phyloP scores from a whole-genome alignment of 2,797 vertebrate species.

The Enteromius unitaeniatus region DNA sequence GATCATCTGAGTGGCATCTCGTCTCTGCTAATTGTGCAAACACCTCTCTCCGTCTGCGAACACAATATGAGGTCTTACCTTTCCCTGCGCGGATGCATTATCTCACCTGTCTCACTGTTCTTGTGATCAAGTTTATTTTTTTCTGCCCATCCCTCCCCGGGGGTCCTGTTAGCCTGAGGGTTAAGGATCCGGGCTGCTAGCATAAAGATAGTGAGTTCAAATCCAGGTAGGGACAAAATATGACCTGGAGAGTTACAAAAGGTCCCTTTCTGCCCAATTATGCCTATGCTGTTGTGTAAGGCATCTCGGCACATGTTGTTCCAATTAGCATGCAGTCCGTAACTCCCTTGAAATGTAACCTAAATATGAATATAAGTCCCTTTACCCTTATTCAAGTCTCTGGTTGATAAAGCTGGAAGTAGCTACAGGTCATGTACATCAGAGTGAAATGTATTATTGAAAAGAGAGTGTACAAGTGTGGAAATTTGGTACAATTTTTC shows the following conservation, averaged over 20 bases:
- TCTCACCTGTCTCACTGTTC: not conserved
- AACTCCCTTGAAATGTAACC: slow-evolving; percentile 31
- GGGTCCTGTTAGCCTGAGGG: slow-evolving; percentile 16
- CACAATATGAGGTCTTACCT: slow-evolving; percentile 27
- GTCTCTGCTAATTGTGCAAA: slow-evolving; percentile 8
- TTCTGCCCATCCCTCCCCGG: not conserved
- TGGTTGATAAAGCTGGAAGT: not conserved
- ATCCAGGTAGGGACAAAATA: slow-evolving; percentile 30
- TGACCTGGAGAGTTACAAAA: slow-evolving; percentile 32
- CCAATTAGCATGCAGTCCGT: slow-evolving; percentile 21
- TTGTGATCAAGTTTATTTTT: slow-evolving; percentile 7
- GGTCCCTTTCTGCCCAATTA: slow-evolving; percentile 32
- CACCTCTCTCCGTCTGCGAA: not conserved
- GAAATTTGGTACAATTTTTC: not conserved
- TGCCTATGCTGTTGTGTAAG: slow-evolving; percentile 22
- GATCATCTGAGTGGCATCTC: slow-evolving; percentile 6
- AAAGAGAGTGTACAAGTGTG: not conserved
- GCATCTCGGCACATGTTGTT: slow-evolving; percentile 12
- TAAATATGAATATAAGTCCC: slow-evolving; percentile 24
- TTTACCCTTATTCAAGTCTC: not conserved
- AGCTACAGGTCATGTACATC: not conserved
- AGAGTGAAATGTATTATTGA: not conserved
- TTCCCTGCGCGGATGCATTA: slow-evolving; percentile 10
- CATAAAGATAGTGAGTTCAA: not conserved
- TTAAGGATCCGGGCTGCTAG: slow-evolving; percentile 10